Percentiles rank a stretch among this genome's conserved stretches.
Evolutionary conservation across 2,888 invertebrate genomes (phyloP).

Genomic region (Aspidiotus destructor): DNA sequence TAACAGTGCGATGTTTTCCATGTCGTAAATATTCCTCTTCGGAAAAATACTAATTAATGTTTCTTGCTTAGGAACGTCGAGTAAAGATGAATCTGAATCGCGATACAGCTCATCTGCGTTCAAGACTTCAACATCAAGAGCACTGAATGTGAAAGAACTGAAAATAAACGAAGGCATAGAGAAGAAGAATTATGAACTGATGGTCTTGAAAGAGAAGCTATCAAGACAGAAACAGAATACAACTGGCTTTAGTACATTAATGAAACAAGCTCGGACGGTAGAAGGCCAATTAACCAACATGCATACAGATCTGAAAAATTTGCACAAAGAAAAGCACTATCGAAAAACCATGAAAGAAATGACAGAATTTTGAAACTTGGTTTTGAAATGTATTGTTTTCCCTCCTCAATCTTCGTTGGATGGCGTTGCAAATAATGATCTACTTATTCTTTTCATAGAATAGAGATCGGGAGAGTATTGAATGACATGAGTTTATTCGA

Average conservation of each 20-base stretch:
- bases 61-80: too few relatives aligned
- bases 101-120: neutral
- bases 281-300: slow-evolving; percentile 9
- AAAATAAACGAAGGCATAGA: slow-evolving; percentile 19
- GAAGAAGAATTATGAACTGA: slow-evolving; percentile 23
- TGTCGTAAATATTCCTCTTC: too few relatives aligned
- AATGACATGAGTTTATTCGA: too few relatives aligned
- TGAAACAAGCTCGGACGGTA: slow-evolving; percentile 10
- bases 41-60: too few relatives aligned
- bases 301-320: slow-evolving; percentile 11
- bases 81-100: too few relatives aligned
- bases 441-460: too few relatives aligned
- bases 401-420: too few relatives aligned
- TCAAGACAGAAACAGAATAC: slow-evolving; percentile 22
- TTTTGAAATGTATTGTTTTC: neutral
- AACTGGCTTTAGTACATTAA: slow-evolving; percentile 13
- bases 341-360: slow-evolving; percentile 28
- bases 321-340: slow-evolving; percentile 21
- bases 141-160: slow-evolving; percentile 16
- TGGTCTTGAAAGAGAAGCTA: slow-evolving; percentile 14
- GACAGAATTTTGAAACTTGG: slow-evolving; percentile 17
- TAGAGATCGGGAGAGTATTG: too few relatives aligned
- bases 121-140: neutral
- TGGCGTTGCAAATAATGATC: too few relatives aligned
- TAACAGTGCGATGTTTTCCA: too few relatives aligned